These are phyloP conservation scores for Cephus nigrinus DNA, from an alignment of 2,888 invertebrate genomes.

Conservation along the genomic window DNA sequence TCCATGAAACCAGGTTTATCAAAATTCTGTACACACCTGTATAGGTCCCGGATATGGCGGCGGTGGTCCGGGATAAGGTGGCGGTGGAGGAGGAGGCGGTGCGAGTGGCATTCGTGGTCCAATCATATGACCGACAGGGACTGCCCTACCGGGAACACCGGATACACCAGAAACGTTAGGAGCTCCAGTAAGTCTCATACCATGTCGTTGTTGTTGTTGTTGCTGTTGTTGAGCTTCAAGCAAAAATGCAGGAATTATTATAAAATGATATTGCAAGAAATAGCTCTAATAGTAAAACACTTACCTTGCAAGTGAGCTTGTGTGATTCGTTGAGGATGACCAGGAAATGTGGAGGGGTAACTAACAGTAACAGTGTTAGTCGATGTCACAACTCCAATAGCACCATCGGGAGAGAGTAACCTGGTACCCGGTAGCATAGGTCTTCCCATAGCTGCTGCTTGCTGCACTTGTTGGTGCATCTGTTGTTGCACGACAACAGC, in stretches of 20 bases:
- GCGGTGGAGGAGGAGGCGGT: slow-evolving; percentile 76
- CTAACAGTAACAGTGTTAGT: slow-evolving; percentile 69
- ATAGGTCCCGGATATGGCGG: slow-evolving; percentile 76
- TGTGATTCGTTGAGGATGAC: slow-evolving; percentile 58
- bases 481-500: slow-evolving; percentile 66
- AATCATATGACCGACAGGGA: slow-evolving; percentile 61
- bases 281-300: neutral
- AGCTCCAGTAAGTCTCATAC: slow-evolving; percentile 55
- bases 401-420: slow-evolving; percentile 72
- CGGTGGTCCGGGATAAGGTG: slow-evolving; percentile 78
- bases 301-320: slow-evolving; percentile 61
- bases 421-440: slow-evolving; percentile 71
- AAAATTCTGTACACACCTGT: slow-evolving; percentile 54
- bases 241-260: neutral
- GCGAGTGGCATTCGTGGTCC: slow-evolving; percentile 63
- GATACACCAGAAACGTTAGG: slow-evolving; percentile 44
- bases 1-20: slow-evolving; percentile 50
- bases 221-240: slow-evolving; percentile 25
- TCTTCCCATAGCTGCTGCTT: slow-evolving; percentile 72
- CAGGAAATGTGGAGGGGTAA: slow-evolving; percentile 61
- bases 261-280: neutral
- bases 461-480: slow-evolving; percentile 73
- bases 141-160: slow-evolving; percentile 64
- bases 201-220: slow-evolving; percentile 53
- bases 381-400: slow-evolving; percentile 73